These are phyloP conservation scores for Branchellion lobata DNA, from an alignment of 2,888 invertebrate genomes.

Conservation along the genomic window DNA sequence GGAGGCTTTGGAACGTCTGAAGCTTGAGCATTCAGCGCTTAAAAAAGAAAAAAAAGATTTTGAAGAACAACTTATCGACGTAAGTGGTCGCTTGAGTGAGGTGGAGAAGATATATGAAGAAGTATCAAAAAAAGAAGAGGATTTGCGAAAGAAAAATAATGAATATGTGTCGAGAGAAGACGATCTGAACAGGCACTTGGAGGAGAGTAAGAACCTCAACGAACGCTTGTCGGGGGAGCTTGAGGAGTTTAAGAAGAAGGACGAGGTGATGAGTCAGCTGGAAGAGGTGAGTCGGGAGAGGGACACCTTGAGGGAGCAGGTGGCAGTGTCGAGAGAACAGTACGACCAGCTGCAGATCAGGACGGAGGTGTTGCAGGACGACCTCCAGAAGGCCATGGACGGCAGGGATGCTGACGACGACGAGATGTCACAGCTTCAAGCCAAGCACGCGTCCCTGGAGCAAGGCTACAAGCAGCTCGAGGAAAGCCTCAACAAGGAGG, in stretches of 20 bases:
- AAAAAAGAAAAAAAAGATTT: neutral
- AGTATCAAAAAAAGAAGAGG: neutral
- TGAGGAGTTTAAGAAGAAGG: constrained; percentile 12
- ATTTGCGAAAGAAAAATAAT: neutral
- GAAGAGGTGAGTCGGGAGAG: constrained; percentile 16
- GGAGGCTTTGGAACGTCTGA: neutral
- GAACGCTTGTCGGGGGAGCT: neutral
- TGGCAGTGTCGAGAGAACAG: neutral
- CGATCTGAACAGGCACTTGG: neutral
- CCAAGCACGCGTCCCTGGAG: neutral
- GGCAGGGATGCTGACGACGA: constrained; percentile 4
- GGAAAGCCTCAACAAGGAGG: neutral
- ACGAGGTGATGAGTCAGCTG: neutral
- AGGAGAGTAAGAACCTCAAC: neutral
- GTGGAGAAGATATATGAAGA: neutral
- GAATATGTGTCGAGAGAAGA: neutral
- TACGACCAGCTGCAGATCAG: constrained; percentile 30
- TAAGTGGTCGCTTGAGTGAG: neutral
- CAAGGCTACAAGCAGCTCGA: neutral
- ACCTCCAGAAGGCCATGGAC: neutral
- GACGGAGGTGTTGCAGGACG: constrained; percentile 15
- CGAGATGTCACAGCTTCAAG: neutral
- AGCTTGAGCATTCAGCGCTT: neutral
- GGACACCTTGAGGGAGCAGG: neutral
- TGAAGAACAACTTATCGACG: neutral